Evolutionary conservation across 2,888 invertebrate genomes (phyloP).

Genomic region (Leptopilina drosophilae): DNA sequence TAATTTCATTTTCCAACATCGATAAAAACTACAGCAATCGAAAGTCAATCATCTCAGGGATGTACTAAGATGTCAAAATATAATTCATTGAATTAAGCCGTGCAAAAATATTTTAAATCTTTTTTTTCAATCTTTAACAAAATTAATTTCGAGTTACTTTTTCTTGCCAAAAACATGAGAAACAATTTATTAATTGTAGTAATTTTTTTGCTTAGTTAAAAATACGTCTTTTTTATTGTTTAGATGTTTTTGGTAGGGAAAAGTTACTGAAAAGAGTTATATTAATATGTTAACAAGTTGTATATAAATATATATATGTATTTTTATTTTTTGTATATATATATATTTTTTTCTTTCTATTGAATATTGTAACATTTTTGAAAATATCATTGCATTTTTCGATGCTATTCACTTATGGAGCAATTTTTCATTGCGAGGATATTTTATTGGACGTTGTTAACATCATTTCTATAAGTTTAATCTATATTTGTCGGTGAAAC

Average conservation of each 20-base stretch:
- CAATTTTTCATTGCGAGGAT: background rate
- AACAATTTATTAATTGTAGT: background rate
- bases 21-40: slow-evolving; percentile 24
- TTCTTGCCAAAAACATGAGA: background rate
- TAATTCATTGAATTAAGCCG: background rate
- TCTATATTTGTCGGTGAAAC: too few species aligned
- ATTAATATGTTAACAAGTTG: too few species aligned
- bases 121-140: background rate
- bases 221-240: background rate
- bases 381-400: slow-evolving; percentile 34
- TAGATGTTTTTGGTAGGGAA: background rate
- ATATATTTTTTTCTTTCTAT: background rate
- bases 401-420: background rate
- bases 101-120: slow-evolving; percentile 13
- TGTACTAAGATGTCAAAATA: background rate
- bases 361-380: slow-evolving; percentile 15
- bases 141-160: background rate
- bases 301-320: too few species aligned
- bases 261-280: background rate
- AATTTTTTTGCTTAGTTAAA: background rate
- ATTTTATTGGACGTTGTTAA: slow-evolving; percentile 14
- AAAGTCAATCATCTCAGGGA: background rate
- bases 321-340: too few species aligned
- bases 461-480: background rate
- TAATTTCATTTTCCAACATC: slow-evolving; percentile 20